Evolutionary conservation across 2,113 vertebrate species (phyloP).

Genomic region (Machaerirhynchus nigripectus): DNA sequence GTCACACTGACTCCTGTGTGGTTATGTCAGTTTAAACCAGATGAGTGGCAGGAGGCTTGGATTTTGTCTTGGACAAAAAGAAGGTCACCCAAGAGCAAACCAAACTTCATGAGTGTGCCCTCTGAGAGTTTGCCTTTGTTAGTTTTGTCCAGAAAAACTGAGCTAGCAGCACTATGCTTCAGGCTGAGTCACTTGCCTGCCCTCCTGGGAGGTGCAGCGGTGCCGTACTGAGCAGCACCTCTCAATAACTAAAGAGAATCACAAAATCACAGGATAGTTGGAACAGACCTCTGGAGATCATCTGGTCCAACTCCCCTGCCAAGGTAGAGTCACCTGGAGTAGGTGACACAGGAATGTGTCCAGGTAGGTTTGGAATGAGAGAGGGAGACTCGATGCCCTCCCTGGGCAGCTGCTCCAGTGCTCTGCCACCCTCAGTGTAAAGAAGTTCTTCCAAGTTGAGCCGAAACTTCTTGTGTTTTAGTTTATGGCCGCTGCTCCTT

Average conservation of each 20-base stretch:
- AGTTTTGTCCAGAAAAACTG: background rate
- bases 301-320: background rate
- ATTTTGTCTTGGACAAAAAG: background rate
- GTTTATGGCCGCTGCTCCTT: background rate
- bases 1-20: background rate
- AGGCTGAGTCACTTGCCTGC: background rate
- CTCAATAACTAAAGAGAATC: background rate
- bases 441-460: background rate
- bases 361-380: background rate
- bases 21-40: background rate
- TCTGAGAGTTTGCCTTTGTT: background rate
- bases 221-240: accelerated
- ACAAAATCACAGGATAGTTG: background rate
- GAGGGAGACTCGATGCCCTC: background rate
- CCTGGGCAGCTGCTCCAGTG: background rate
- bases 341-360: background rate
- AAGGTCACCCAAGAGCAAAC: background rate
- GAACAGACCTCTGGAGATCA: background rate
- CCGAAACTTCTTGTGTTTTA: background rate
- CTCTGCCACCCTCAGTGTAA: background rate
- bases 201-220: background rate
- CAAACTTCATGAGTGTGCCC: background rate
- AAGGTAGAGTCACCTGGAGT: background rate
- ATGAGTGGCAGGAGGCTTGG: background rate
- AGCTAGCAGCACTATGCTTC: background rate